Percentiles rank a stretch among this genome's conserved stretches.
These are phyloP conservation scores for Oxyura jamaicensis DNA, from an alignment of 2,113 vertebrate genomes.

Conservation along the genomic window DNA sequence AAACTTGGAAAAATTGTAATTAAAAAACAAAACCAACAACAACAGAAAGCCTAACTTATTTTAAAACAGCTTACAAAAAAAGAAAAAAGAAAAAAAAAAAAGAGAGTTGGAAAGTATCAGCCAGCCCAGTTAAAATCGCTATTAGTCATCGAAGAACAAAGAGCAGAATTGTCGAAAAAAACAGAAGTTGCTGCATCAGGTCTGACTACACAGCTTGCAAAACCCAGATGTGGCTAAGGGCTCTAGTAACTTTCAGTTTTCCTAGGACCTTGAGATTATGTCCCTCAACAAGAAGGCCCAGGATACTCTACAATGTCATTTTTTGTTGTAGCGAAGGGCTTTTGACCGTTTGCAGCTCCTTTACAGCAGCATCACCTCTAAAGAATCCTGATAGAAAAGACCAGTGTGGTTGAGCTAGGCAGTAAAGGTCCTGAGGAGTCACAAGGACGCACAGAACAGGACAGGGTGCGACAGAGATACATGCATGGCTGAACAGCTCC, in stretches of 20 bases:
- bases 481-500: too few species aligned
- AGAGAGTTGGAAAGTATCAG: not conserved
- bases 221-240: not conserved
- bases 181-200: not conserved
- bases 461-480: too few species aligned
- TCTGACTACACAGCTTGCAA: not conserved
- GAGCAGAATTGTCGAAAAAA: not conserved
- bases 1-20: accelerated
- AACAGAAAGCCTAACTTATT: not conserved
- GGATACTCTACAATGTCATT: accelerated
- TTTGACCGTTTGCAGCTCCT: not conserved
- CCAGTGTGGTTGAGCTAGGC: accelerated
- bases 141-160: not conserved
- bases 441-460: accelerated
- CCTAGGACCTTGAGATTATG: too few species aligned
- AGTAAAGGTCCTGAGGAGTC: not conserved
- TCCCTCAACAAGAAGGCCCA: not conserved
- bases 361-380: not conserved
- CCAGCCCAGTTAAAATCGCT: not conserved
- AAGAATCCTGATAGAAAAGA: not conserved
- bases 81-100: too few species aligned
- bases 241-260: not conserved
- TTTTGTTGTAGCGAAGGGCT: not conserved
- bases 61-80: not conserved
- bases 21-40: not conserved